Evolutionary conservation across 2,888 invertebrate species (phyloP).

Genomic region (Plemyria rubiginata): DNA sequence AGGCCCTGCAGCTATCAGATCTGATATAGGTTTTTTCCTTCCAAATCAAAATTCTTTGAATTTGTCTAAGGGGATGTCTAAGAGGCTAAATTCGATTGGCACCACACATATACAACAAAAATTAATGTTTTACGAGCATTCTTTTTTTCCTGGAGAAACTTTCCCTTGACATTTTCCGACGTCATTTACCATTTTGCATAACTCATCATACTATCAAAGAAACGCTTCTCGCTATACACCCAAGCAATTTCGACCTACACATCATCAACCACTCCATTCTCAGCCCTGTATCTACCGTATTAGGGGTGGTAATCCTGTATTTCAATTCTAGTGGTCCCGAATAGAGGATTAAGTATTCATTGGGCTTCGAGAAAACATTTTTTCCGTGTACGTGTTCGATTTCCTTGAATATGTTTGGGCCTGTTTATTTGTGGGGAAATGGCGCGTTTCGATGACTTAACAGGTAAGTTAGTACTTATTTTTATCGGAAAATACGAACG

Average conservation of each 20-base stretch:
- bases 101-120: too few relatives aligned
- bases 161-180: not conserved
- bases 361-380: conserved; percentile 47
- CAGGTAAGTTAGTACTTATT: not conserved
- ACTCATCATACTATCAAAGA: conserved; percentile 14
- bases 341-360: conserved; percentile 50
- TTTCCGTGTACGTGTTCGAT: conserved; percentile 46
- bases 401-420: conserved; percentile 46
- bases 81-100: too few relatives aligned
- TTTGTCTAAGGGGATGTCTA: too few relatives aligned
- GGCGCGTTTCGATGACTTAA: conserved; percentile 12
- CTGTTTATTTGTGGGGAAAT: conserved; percentile 32
- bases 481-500: not conserved
- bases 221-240: conserved; percentile 1
- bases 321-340: conserved; percentile 1
- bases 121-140: not conserved
- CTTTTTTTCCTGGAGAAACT: not conserved
- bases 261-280: not conserved
- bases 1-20: too few relatives aligned
- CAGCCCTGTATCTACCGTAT: not conserved
- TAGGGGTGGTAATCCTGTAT: conserved; percentile 12
- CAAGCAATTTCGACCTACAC: conserved; percentile 1
- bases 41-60: too few relatives aligned
- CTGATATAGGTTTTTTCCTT: too few relatives aligned
- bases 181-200: conserved; percentile 11